Percentiles rank a stretch among this genome's conserved stretches.
These are phyloP conservation scores for Ips typographus DNA, from an alignment of 1,140 invertebrate genomes.

Conservation along the genomic window DNA sequence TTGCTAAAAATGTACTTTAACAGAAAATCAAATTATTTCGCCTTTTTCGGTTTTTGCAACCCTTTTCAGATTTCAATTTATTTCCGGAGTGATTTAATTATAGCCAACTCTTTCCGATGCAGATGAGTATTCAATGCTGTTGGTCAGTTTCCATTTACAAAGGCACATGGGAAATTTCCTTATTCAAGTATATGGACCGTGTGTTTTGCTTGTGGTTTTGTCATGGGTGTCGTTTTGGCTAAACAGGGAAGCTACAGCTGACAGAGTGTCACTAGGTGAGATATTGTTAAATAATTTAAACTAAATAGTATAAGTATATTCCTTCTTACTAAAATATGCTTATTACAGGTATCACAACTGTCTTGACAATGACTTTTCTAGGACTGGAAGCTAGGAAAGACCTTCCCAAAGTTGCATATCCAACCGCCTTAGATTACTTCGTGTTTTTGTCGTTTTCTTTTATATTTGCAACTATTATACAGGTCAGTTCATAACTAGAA, in stretches of 20 bases:
- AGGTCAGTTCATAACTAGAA: slow-evolving; percentile 57
- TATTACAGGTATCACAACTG: slow-evolving; percentile 75
- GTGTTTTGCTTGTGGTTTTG: slow-evolving; percentile 79
- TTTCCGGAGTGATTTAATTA: neutral
- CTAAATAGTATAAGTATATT: neutral
- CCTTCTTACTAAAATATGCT: neutral
- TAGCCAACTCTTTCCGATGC: no score
- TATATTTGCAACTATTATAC: slow-evolving; percentile 84
- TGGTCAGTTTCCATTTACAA: slow-evolving; percentile 81
- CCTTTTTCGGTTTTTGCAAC: no score
- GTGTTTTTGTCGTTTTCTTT: slow-evolving; percentile 85
- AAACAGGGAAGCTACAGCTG: slow-evolving; percentile 85
- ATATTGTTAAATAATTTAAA: slow-evolving; percentile 1
- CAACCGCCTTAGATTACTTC: slow-evolving; percentile 85
- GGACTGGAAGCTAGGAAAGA: slow-evolving; percentile 83
- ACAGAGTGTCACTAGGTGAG: slow-evolving; percentile 79
- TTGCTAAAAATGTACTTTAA: no score
- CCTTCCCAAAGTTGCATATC: slow-evolving; percentile 84
- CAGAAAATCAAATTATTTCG: no score
- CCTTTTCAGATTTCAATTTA: neutral
- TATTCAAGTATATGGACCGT: slow-evolving; percentile 87
- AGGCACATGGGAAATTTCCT: slow-evolving; percentile 86
- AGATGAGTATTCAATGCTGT: slow-evolving; percentile 76
- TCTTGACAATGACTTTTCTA: slow-evolving; percentile 86
- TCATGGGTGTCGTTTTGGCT: slow-evolving; percentile 93